Conservation (phyloP, 2,888 invertebrate genomes). For the Callyntrura guangdongensis region DNA sequence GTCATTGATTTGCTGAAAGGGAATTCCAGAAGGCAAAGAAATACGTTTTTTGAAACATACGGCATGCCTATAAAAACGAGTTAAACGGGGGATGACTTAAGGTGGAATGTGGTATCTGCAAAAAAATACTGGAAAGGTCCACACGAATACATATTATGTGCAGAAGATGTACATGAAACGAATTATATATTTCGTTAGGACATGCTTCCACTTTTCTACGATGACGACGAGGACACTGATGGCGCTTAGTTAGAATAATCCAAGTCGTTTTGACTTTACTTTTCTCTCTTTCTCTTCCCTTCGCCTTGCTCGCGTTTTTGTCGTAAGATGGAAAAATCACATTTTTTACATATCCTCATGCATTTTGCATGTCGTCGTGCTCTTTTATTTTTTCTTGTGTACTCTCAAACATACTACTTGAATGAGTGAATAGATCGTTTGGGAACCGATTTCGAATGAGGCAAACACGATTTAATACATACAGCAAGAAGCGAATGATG, state of each 20-base stretch:
- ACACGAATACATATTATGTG: neutral
- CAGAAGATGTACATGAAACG: no score
- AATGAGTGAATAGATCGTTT: slow-evolving; percentile 10
- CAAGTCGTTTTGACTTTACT: slow-evolving; percentile 49
- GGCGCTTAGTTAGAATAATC: slow-evolving; percentile 61
- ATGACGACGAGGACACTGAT: slow-evolving; percentile 17
- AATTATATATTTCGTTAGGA: neutral
- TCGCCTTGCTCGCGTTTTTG: neutral
- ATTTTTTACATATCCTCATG: slow-evolving; percentile 69
- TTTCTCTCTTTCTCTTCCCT: slow-evolving; percentile 36
- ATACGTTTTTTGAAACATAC: slow-evolving; percentile 58
- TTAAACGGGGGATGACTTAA: slow-evolving; percentile 43
- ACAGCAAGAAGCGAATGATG: neutral
- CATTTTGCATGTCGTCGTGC: slow-evolving; percentile 60
- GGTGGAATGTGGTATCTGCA: slow-evolving; percentile 56
- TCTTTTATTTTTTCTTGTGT: slow-evolving; percentile 35
- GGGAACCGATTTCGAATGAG: slow-evolving; percentile 34
- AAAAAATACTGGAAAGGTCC: neutral
- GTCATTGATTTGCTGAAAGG: slow-evolving; percentile 58
- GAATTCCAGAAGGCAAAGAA: slow-evolving; percentile 39
- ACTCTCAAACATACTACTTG: neutral
- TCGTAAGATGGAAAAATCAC: slow-evolving; percentile 58
- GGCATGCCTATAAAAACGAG: neutral
- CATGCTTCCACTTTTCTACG: neutral
- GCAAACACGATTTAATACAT: slow-evolving; percentile 6